Evolutionary conservation across 2,888 invertebrate genomes (phyloP), one percentile per base, ranked within the genome.

Genomic region (Tetragonisca angustula): DNA sequence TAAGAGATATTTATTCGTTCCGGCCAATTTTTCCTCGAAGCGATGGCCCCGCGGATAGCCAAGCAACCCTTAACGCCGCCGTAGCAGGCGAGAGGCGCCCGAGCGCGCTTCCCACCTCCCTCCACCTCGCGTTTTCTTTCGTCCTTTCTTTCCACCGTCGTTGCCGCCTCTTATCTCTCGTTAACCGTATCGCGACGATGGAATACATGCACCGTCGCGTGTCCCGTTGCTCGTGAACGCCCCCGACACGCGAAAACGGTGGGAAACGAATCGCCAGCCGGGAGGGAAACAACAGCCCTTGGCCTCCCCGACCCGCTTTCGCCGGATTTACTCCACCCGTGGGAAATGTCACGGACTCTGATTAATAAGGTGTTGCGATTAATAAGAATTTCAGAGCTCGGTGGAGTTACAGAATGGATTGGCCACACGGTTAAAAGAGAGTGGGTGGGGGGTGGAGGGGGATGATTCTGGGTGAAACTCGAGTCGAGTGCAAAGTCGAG

Each of bases 201-300:
- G 80, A 76, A 85, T 86, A 81, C 89, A 89, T 89, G 89, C 89
- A 89, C 85, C 82, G 81, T 89, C 85, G 89, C 89, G 88, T 89
- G 89, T 87, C 87, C 65, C 21, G 82, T 76, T 78, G 69, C 79
- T 43, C 71, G 71, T 43, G 27, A 71, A 13, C 27, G 27, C 2
- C 15, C 19, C 9, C 27, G 27, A 27, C 68, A 52, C 50, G n/a
- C 11, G 67, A n/a, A 36, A 19, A 15, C 11, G 19, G n/a, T 11
- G 56, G 13, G 13, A 43, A 71, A 59, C 43, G 71, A 71, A 71
- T 71, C 43, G 59, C 43, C 70, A 1, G 43, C 43, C 54, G 17
- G n/a, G n/a, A 43, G 56, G 17, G 9, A 56, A 36, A 17, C 15
- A 43, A 43, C 43, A 43, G 56, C 27, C 9, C 43, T 43, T 43